These are phyloP conservation scores for Graphium colonna DNA, from an alignment of 2,888 invertebrate species.

Conservation along the genomic window DNA sequence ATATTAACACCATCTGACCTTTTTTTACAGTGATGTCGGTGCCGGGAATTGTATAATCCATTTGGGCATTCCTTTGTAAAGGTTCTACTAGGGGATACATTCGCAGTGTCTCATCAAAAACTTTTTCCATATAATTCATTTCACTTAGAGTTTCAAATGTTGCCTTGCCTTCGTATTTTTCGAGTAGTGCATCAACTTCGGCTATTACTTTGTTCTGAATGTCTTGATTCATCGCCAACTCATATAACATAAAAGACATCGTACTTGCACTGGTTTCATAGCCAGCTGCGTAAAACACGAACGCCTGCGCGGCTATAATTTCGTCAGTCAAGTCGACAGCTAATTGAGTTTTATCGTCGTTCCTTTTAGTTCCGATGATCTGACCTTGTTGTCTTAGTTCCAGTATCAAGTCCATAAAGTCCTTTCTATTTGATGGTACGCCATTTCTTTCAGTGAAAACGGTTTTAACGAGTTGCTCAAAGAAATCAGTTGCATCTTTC, in stretches of 20 bases:
- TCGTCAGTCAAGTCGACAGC: conserved; percentile 45
- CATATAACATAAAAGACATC: conserved; percentile 49
- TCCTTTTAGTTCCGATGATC: conserved; percentile 29
- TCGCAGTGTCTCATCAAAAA: no score
- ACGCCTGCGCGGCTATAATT: conserved; percentile 57
- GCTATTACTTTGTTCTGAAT: conserved; percentile 48
- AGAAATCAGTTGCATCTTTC: conserved; percentile 32
- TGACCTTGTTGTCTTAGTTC: conserved; percentile 41
- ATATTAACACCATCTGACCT: conserved; percentile 46
- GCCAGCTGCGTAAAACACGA: conserved; percentile 63
- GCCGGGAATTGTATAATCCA: conserved; percentile 52
- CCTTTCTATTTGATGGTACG: conserved; percentile 38
- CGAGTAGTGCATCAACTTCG: conserved; percentile 31
- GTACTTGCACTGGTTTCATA: conserved; percentile 66
- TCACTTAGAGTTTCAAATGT: conserved; percentile 3
- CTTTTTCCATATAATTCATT: conserved; percentile 1
- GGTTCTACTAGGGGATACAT: conserved; percentile 44
- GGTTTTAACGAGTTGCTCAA: conserved; percentile 35
- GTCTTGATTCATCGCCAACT: conserved; percentile 51
- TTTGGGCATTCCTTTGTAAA: no score
- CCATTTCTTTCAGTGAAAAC: conserved; percentile 42
- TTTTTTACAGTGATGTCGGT: conserved; percentile 49
- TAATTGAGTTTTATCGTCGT: conserved; percentile 25
- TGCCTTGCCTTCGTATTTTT: conserved; percentile 36
- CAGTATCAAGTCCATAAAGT: conserved; percentile 51